These are phyloP conservation scores for Accipiter cooperii DNA, from an alignment of 2,113 vertebrate genomes.

Conservation along the genomic window DNA sequence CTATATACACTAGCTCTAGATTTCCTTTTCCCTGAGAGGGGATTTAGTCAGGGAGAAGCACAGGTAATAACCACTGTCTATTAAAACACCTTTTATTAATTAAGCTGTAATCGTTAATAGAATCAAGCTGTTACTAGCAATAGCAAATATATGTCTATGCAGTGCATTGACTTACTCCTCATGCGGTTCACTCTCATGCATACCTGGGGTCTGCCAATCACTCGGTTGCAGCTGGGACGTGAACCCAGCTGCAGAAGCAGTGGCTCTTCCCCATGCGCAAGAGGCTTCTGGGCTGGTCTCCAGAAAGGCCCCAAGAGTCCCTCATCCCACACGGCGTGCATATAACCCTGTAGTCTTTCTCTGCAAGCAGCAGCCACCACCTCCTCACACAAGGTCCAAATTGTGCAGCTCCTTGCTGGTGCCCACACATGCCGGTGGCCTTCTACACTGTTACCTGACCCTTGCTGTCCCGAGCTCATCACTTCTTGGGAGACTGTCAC, in stretches of 20 bases:
- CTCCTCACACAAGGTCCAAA: neutral
- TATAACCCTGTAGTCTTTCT: neutral
- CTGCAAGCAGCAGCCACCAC: neutral
- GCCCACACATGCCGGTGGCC: neutral
- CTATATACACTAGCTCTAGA: neutral
- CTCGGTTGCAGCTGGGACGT: rapidly evolving
- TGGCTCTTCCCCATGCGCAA: rapidly evolving
- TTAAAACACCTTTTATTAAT: neutral
- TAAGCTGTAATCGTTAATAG: neutral
- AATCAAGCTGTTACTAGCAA: neutral
- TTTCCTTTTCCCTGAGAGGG: neutral
- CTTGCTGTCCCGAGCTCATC: neutral
- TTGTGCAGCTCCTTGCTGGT: neutral
- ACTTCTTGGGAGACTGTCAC: neutral
- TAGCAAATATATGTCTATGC: neutral
- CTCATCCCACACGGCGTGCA: rapidly evolving
- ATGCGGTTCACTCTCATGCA: neutral
- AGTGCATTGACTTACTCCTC: neutral
- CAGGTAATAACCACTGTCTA: neutral
- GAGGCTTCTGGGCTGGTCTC: neutral
- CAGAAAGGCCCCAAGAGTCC: neutral
- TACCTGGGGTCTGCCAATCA: neutral
- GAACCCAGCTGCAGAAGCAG: neutral
- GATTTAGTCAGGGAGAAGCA: neutral
- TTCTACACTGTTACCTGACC: neutral